A percentile compares a stretch with the other conserved stretches of the same genome.
These are phyloP conservation scores for Drosophila aldrichi DNA, from an alignment of 2,888 invertebrate genomes.

Conservation along the genomic window DNA sequence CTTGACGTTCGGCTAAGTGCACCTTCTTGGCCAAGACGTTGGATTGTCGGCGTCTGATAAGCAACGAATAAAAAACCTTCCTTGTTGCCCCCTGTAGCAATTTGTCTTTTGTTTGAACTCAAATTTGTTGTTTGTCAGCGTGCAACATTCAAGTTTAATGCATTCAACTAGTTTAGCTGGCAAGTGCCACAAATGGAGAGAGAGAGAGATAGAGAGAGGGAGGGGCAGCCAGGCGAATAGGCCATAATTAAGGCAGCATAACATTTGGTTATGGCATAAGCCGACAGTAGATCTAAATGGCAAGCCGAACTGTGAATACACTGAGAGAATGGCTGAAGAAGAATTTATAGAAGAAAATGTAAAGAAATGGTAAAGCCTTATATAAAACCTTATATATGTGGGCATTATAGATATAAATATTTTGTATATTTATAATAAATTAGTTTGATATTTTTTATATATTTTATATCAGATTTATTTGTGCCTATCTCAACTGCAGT, in stretches of 20 bases:
- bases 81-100: constrained; percentile 58
- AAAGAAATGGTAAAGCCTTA: background rate
- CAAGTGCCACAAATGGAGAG: constrained; percentile 37
- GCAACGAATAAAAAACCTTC: constrained; percentile 15
- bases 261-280: constrained; percentile 57
- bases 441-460: no score
- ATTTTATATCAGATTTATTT: no score
- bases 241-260: constrained; percentile 64
- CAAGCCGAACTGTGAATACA: constrained; percentile 27
- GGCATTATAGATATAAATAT: no score
- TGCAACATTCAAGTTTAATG: constrained; percentile 61
- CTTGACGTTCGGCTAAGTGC: constrained; percentile 63
- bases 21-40: constrained; percentile 39
- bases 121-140: constrained; percentile 77
- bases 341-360: background rate
- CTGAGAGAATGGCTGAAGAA: background rate
- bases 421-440: no score
- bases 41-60: constrained; percentile 63
- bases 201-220: background rate
- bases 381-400: no score
- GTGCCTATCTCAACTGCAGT: no score
- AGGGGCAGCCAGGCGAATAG: background rate
- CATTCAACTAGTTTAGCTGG: constrained; percentile 52
- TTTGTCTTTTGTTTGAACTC: constrained; percentile 80
- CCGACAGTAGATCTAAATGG: background rate